Conservation (phyloP, 2,888 invertebrate species). For the Leistus spinibarbis region DNA sequence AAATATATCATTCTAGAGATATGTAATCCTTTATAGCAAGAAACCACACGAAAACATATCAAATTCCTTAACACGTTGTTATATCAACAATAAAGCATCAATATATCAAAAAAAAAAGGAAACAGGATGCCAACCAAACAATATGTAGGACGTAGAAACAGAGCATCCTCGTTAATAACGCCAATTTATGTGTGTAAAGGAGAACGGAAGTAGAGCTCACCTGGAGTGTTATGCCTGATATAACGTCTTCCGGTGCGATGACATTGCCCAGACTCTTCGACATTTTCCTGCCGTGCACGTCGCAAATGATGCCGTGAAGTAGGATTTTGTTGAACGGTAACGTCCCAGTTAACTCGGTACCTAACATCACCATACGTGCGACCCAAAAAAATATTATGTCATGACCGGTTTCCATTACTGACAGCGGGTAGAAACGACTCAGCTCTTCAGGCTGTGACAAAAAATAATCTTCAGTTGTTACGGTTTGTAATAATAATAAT, state of each 20-base stretch:
- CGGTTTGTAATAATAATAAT: too few species aligned
- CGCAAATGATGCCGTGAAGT: conserved; percentile 95
- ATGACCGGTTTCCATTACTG: conserved; percentile 94
- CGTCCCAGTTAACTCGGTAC: conserved; percentile 84
- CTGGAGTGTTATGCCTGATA: conserved; percentile 82
- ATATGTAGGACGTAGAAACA: neutral
- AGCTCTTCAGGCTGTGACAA: conserved; percentile 64
- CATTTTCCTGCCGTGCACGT: conserved; percentile 99
- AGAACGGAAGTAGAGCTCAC: conserved; percentile 61
- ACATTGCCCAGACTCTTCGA: conserved; percentile 98
- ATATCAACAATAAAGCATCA: neutral
- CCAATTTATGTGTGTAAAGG: neutral
- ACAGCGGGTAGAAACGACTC: conserved; percentile 75
- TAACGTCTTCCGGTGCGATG: conserved; percentile 96
- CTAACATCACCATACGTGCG: conserved; percentile 98
- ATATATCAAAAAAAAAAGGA: neutral
- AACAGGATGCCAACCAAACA: neutral
- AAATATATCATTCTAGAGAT: too few species aligned
- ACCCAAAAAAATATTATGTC: conserved; percentile 99
- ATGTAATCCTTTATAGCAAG: neutral
- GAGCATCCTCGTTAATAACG: neutral
- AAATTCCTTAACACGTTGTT: neutral
- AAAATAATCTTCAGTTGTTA: too few species aligned
- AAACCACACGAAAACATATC: neutral
- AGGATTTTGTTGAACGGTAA: conserved; percentile 94